These are phyloP conservation scores for Pelecanus crispus DNA, from an alignment of 2,113 vertebrate genomes.

Conservation along the genomic window DNA sequence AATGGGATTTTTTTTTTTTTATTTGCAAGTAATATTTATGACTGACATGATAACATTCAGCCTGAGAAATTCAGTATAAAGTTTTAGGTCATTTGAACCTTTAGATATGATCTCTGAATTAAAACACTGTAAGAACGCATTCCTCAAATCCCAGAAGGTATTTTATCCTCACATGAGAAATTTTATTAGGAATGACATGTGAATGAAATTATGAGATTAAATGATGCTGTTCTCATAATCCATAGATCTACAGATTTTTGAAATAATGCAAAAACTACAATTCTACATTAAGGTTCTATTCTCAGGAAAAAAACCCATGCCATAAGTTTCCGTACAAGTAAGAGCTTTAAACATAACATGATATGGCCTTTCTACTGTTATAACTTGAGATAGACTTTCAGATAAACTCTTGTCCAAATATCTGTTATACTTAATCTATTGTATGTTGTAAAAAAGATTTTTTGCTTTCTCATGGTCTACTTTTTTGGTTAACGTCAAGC, in stretches of 20 bases:
- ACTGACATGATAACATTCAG: background rate
- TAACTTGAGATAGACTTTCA: background rate
- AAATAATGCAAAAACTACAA: background rate
- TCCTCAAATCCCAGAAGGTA: background rate
- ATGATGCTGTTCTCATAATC: background rate
- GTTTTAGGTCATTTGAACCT: background rate
- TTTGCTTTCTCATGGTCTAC: background rate
- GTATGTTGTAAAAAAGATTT: background rate
- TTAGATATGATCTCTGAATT: background rate
- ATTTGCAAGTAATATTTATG: background rate
- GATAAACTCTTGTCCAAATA: background rate
- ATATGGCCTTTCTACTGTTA: background rate
- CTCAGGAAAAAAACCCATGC: accelerated
- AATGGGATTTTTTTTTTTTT: background rate
- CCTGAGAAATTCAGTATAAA: background rate
- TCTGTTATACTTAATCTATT: background rate
- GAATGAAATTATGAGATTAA: background rate
- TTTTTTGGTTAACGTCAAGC: background rate
- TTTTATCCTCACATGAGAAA: background rate
- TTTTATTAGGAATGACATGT: background rate
- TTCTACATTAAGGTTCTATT: background rate
- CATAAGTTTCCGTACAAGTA: background rate
- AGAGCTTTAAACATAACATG: background rate
- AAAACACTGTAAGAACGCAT: background rate
- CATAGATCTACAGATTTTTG: background rate